Conservation (phyloP, 2,888 invertebrate species). For the Archips xylosteana region DNA sequence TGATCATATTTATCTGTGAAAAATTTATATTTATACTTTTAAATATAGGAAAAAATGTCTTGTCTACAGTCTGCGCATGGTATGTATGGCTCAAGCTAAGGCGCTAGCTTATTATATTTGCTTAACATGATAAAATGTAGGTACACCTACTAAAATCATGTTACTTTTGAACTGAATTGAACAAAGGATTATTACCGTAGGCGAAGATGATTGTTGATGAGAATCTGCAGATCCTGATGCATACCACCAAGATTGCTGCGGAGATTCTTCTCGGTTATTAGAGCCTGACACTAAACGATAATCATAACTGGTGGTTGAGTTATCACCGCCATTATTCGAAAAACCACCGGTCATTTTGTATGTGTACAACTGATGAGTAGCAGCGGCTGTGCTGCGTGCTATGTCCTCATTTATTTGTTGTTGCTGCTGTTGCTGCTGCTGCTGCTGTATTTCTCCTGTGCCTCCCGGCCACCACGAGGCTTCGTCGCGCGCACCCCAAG, state of each 20-base stretch:
- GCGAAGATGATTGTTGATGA: slow-evolving; percentile 75
- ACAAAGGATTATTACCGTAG: slow-evolving; percentile 69
- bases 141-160: neutral
- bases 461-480: slow-evolving; percentile 84
- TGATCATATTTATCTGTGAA: too few species aligned
- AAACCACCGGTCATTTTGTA: slow-evolving; percentile 95
- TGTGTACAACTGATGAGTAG: slow-evolving; percentile 91
- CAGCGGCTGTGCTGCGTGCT: slow-evolving; percentile 75
- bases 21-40: too few species aligned
- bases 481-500: slow-evolving; percentile 86
- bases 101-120: too few species aligned
- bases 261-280: slow-evolving; percentile 79
- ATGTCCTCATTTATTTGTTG: slow-evolving; percentile 82
- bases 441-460: slow-evolving; percentile 77
- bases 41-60: too few species aligned
- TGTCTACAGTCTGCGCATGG: too few species aligned
- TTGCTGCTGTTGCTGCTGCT: slow-evolving; percentile 73
- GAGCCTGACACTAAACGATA: slow-evolving; percentile 89
- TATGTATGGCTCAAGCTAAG: too few species aligned
- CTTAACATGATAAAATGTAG: neutral
- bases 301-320: slow-evolving; percentile 89
- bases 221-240: slow-evolving; percentile 87
- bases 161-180: neutral
- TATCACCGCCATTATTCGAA: slow-evolving; percentile 88
- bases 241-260: slow-evolving; percentile 90